A percentile compares a stretch with the other conserved stretches of the same genome.
These are phyloP conservation scores for Teleiodes luculella DNA, from an alignment of 2,888 invertebrate species.

Conservation along the genomic window DNA sequence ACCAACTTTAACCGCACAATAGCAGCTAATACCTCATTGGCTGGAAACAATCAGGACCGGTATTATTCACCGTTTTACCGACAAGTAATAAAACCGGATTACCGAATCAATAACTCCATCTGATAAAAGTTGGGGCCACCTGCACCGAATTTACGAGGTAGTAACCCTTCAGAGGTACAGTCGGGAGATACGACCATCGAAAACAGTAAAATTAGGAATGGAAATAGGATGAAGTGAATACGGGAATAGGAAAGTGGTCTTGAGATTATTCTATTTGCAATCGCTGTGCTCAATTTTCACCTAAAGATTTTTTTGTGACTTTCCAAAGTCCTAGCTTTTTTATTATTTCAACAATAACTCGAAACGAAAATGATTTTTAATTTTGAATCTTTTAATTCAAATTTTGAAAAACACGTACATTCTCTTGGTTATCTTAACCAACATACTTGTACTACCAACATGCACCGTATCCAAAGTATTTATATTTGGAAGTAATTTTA, in stretches of 20 bases:
- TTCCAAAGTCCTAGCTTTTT: not conserved
- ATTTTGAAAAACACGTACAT: no score
- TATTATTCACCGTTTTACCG: slow-evolving; percentile 15
- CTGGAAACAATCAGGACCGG: slow-evolving; percentile 4
- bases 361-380: no score
- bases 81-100: slow-evolving; percentile 27
- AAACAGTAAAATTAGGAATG: not conserved
- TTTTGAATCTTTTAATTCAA: no score
- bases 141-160: slow-evolving; percentile 46
- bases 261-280: not conserved
- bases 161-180: slow-evolving; percentile 40
- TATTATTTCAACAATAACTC: not conserved
- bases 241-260: not conserved
- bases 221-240: not conserved
- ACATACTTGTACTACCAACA: no score
- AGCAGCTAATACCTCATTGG: not conserved
- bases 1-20: not conserved
- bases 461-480: no score
- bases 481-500: no score
- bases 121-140: slow-evolving; percentile 30
- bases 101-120: slow-evolving; percentile 30
- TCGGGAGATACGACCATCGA: slow-evolving; percentile 15
- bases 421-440: no score
- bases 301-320: no score
- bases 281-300: no score